A percentile compares a stretch with the other conserved stretches of the same genome.
Conservation (phyloP, 2,888 invertebrate genomes). For the Heliconius sara region DNA sequence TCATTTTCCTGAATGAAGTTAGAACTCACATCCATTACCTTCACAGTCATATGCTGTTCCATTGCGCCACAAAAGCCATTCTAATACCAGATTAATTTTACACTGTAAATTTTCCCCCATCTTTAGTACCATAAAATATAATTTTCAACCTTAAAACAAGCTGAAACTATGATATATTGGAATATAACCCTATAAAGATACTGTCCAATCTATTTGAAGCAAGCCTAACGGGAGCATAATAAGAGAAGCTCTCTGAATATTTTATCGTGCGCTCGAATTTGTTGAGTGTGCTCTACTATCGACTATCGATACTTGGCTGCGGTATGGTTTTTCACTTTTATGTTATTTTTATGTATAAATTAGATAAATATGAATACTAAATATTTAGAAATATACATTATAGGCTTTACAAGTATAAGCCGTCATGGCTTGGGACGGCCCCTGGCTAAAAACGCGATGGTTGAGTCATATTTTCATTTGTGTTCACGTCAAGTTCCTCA, state of each 20-base stretch:
- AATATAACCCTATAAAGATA: slow-evolving; percentile 3
- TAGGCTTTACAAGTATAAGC: too few relatives aligned
- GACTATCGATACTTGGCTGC: slow-evolving; percentile 28
- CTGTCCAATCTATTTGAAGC: slow-evolving; percentile 12
- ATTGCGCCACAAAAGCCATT: too few relatives aligned
- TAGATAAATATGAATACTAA: neutral
- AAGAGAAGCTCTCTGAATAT: slow-evolving; percentile 39
- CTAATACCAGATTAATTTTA: neutral
- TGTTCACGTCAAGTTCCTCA: too few relatives aligned
- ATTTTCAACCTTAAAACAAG: neutral
- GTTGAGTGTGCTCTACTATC: slow-evolving; percentile 41
- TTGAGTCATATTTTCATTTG: too few relatives aligned
- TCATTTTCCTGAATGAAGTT: too few relatives aligned
- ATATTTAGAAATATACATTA: too few relatives aligned
- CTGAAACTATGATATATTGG: neutral
- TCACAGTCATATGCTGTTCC: too few relatives aligned
- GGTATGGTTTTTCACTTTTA: slow-evolving; percentile 9
- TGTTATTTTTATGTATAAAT: neutral
- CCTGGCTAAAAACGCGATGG: too few relatives aligned
- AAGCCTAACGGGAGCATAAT: slow-evolving; percentile 35
- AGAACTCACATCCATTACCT: too few relatives aligned
- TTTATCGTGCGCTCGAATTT: slow-evolving; percentile 34
- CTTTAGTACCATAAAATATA: neutral
- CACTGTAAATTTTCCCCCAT: neutral
- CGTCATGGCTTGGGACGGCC: too few relatives aligned